phyloP scores from a whole-genome alignment of 2,888 invertebrate species.

The Heliconius ethilla region DNA sequence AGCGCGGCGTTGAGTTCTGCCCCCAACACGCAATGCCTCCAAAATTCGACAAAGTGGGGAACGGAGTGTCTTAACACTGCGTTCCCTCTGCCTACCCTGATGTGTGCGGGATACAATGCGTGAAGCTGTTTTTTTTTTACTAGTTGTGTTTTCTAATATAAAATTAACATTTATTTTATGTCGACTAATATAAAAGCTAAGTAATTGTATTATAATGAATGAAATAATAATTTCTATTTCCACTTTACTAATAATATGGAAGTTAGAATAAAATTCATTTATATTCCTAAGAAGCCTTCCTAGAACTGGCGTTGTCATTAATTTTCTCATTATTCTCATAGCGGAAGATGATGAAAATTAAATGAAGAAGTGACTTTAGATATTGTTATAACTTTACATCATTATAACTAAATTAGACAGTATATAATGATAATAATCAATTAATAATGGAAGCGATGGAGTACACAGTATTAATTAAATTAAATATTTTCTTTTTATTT shows the following conservation, averaged over 20 bases:
- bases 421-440: background rate
- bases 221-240: constrained; percentile 4
- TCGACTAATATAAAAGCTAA: background rate
- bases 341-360: constrained; percentile 12
- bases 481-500: too few species aligned
- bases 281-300: constrained; percentile 14
- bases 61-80: too few species aligned
- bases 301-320: constrained; percentile 20
- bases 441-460: too few species aligned
- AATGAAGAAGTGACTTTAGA: constrained; percentile 14
- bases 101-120: too few species aligned
- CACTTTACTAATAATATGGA: constrained; percentile 3
- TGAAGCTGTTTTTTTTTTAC: too few species aligned
- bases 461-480: too few species aligned
- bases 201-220: background rate
- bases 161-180: background rate
- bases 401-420: background rate
- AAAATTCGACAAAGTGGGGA: too few species aligned
- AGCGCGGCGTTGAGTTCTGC: too few species aligned
- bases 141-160: background rate
- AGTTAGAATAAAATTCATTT: constrained; percentile 8
- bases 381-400: constrained; percentile 10
- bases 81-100: too few species aligned
- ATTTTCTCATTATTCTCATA: constrained; percentile 19
- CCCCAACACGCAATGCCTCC: too few species aligned